Base-by-base conservation (phyloP, 2,888 invertebrate genomes). In the Bembecia ichneumoniformis region DNA sequence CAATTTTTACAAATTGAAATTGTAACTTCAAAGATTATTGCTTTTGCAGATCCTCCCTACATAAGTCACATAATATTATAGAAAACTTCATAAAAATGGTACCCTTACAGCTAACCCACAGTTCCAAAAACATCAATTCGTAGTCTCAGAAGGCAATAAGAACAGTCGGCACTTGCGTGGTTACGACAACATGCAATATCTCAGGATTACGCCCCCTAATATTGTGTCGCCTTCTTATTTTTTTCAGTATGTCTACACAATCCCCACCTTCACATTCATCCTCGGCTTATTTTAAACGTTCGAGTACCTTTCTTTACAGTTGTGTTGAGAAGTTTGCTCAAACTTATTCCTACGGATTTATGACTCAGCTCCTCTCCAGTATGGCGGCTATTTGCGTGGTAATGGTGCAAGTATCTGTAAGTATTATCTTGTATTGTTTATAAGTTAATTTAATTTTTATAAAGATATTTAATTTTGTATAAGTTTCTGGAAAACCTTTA, bases 321-420 rank as follows among this genome's bases (percentile, higher is more conserved):
- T 86, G 83, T 56, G 83, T 83, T 48, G 71, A 84, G 62, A 78
- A 79, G 63, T 84, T 87, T 58, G 69, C 77, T 10, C 57, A 55
- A 52, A 86, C 82, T 52, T 87, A 86, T 67, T 76, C 83, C 1
- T 83, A 83, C 55, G 87, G 87, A 40, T 87, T 87, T 71, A 79
- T 86, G 81, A 84, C 83, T 55, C 87, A 87, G 68, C 72, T 87
- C 47, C 66, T 84, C 49, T 84, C 84, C 16, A 87, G 87, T 58
- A 77, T 80, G 79, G 82, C 83, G 11, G 86, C 86, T 40, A 86
- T 87, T 68, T 86, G 87, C 68, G 82, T 80, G 46, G 79, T 86
- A 64, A 87, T 87, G 87, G 84, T 87, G 43, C 87, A 87, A 78
- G 75, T 87, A 74, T 83, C 87, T 77, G 87, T 87, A 69, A 77